Evolutionary conservation across 2,113 vertebrate genomes (phyloP).

Genomic region (Cebidichthys violaceus): DNA sequence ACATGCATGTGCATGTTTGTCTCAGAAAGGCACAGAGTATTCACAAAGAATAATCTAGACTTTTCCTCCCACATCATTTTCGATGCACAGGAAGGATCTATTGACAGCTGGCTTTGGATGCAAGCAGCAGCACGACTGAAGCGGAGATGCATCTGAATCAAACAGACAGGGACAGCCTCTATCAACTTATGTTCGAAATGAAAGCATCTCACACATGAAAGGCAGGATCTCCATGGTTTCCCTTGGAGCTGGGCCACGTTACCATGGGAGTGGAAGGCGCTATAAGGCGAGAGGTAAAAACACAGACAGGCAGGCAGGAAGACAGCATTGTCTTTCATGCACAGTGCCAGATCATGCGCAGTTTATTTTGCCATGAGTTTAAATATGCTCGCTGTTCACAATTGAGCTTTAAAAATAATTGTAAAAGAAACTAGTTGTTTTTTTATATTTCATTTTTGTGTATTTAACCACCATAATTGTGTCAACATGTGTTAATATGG

Average conservation of each 20-base stretch:
- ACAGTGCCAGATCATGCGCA: slow-evolving; percentile 34
- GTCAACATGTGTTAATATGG: not conserved
- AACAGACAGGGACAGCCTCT: slow-evolving; percentile 66
- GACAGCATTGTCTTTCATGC: slow-evolving; percentile 53
- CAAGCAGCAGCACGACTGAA: slow-evolving; percentile 46
- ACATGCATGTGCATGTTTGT: not conserved
- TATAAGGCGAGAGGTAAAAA: slow-evolving; percentile 52
- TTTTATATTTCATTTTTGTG: not conserved
- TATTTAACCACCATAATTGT: not conserved
- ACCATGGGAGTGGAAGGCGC: slow-evolving; percentile 79
- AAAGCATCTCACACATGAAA: slow-evolving; percentile 83
- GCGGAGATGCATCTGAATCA: slow-evolving; percentile 62
- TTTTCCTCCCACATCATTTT: slow-evolving; percentile 27
- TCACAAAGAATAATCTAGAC: slow-evolving; percentile 4
- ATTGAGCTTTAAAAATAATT: not conserved
- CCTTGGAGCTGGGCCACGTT: slow-evolving; percentile 74
- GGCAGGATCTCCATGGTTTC: slow-evolving; percentile 82
- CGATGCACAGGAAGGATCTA: slow-evolving; percentile 40
- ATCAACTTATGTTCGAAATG: slow-evolving; percentile 76
- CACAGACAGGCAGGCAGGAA: slow-evolving; percentile 49
- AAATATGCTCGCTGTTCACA: not conserved
- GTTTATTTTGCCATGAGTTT: slow-evolving; percentile 28
- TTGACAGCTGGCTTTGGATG: slow-evolving; percentile 52
- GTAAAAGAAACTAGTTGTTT: not conserved
- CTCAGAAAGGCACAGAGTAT: not conserved